Evolutionary conservation across 2,113 vertebrate species (phyloP), one percentile per base, ranked within the genome.

Genomic region (Toxotes jaculatrix): DNA sequence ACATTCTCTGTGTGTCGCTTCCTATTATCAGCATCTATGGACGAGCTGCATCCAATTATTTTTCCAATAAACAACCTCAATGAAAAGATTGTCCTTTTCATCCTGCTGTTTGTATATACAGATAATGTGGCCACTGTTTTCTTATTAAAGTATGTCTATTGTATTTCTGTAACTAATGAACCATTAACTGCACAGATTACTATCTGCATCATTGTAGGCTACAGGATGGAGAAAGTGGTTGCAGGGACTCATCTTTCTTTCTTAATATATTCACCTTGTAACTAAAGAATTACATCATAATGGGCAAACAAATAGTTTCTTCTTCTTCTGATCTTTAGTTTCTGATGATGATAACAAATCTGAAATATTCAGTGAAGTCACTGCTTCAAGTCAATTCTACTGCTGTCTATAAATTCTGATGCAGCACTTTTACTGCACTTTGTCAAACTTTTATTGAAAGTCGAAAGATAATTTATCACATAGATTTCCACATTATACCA

Each of bases 31-130:
- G 62, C 76, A 83, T 55, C 63, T 57, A 74, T 71, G 40, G 71
- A 82, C 42, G 64, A 23, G 38, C 49, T 74, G 72, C 77, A 89
- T 92, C 81, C 74, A 87, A 87, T 88, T 81, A 86, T 42, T 57
- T 68, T 82, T 78, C 61, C 40, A 83, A 78, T 55, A 67, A 76
- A 70, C 14, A 36, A 23, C 59, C 23, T 49, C 31, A 69, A 74
- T 74, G 64, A 38, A 66, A 80, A 57, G 47, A 73, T 21, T 75
- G 66, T 74, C 17, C 21, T 45, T 34, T 60, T 65, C 77, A 63
- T 60, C 40, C 16, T 4, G 0, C 43, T 0, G 16, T 74, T 45
- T 87, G 56, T 69, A n/a, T 62, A 27, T 40, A 45, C 4, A 27
- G 12, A 74, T 34, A 27, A 71, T 70, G 23, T 55, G 17, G 60